Base-by-base conservation (phyloP, 2,888 invertebrate species). In the Mamestra brassicae region DNA sequence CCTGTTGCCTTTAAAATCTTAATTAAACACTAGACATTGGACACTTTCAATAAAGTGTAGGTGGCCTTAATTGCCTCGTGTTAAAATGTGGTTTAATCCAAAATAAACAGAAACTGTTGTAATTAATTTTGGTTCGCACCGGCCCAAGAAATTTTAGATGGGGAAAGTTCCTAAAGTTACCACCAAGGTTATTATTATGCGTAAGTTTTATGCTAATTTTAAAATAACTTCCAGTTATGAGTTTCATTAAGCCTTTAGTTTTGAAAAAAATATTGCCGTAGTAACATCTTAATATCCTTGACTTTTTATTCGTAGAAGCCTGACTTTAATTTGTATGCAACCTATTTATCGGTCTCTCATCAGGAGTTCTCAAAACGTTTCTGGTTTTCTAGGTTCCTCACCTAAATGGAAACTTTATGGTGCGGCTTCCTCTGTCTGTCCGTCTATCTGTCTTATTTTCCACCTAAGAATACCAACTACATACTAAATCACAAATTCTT, bases 81-180 rank as follows among this genome's bases (percentile, higher is more conserved):
- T 81, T 78, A 85, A 85, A 81, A 78, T 81, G 62, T 66, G 71
- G 38, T 68, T 47, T 74, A 72, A 82, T 83, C 62, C 55, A 63
- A 74, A 85, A 78, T 77, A 81, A 79, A 80, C 74, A 84, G 68
- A 75, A 75, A 87, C 83, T 87, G 80, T 38, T 78, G 73, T 87
- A 86, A 87, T 89, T 89, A 87, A 89, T 87, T 88, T 85, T 64
- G 42, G 79, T 74, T 85, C 83, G 74, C 65, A 70, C 72, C 72
- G 70, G 65, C 74, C 66, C 64, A 64, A 78, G 76, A 82, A 84
- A 85, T 87, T 87, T 83, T 80, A 82, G 74, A 81, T 74, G 67
- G 72, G 52, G 52, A 58, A 75, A 88, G 80, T 85, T 88, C 52
- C 45, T 66, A 68, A 86, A 81, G 78, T 85, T 81, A 57, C 38